phyloP scores from a whole-genome alignment of 1,140 invertebrate genomes.

The Reticulitermes speratus region DNA sequence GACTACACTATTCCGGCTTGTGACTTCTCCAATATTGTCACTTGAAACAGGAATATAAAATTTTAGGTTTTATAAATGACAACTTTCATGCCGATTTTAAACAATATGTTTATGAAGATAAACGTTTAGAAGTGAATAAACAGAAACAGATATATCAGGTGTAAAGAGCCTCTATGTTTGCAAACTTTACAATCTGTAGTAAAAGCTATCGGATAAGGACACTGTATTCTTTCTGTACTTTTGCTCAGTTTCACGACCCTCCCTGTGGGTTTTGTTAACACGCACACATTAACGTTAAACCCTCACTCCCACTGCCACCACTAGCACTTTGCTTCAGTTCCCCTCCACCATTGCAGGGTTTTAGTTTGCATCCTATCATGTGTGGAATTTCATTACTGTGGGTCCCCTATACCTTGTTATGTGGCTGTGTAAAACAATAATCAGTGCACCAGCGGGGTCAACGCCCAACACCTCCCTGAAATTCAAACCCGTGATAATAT shows the following conservation, averaged over 20 bases:
- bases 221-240: background rate
- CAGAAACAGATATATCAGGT: too few species aligned
- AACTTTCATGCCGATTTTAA: too few species aligned
- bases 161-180: too few species aligned
- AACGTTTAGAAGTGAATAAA: too few species aligned
- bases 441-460: background rate
- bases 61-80: too few species aligned
- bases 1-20: too few species aligned
- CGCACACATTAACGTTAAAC: background rate
- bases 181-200: too few species aligned
- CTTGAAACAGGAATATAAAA: too few species aligned
- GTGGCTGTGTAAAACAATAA: background rate
- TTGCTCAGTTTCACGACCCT: background rate
- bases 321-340: background rate
- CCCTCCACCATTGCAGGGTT: background rate
- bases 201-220: too few species aligned
- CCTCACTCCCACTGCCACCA: background rate
- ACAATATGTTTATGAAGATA: too few species aligned
- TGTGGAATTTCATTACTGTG: constrained; percentile 10
- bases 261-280: background rate
- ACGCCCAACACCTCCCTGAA: background rate
- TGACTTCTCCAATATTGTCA: too few species aligned
- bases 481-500: background rate
- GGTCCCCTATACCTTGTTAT: constrained; percentile 6
- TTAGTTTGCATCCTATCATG: constrained; percentile 16